Evolutionary conservation across 2,797 vertebrate species (phyloP).

Genomic region (Pachyuromys duprasi): DNA sequence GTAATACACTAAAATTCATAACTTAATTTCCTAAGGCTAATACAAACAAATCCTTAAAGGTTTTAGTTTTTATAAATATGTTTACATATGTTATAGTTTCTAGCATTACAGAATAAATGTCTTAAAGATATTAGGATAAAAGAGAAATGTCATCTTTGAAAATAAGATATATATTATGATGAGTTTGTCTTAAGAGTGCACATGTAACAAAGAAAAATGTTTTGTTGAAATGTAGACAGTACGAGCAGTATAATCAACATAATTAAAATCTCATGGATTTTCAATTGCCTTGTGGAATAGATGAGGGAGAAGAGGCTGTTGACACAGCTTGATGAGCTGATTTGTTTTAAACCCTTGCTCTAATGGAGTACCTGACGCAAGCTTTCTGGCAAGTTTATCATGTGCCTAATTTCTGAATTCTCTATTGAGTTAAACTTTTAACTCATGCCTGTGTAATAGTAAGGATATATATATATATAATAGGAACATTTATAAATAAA

Average conservation of each 20-base stretch:
- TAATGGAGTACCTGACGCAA: background rate
- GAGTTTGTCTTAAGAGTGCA: background rate
- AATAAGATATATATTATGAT: background rate
- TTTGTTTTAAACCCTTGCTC: background rate
- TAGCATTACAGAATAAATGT: background rate
- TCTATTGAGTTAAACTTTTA: slow-evolving; percentile 42
- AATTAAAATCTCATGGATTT: slow-evolving; percentile 48
- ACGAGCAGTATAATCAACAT: background rate
- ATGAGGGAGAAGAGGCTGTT: slow-evolving; percentile 47
- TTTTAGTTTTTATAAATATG: background rate
- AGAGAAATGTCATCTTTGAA: background rate
- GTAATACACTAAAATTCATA: background rate
- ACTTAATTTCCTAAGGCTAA: background rate
- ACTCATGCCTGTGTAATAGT: background rate
- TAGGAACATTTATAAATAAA: slow-evolving; percentile 8
- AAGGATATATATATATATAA: background rate
- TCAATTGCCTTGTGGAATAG: background rate
- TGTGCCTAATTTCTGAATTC: slow-evolving; percentile 48
- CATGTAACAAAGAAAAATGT: background rate
- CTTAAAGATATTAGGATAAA: slow-evolving; percentile 15
- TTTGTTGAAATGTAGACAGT: slow-evolving; percentile 27
- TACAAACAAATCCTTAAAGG: background rate
- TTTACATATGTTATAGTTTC: background rate
- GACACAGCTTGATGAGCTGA: slow-evolving; percentile 33
- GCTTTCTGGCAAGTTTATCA: slow-evolving; percentile 2